These are phyloP conservation scores for Agrochola lychnidis DNA, from an alignment of 2,888 invertebrate genomes.

Conservation along the genomic window DNA sequence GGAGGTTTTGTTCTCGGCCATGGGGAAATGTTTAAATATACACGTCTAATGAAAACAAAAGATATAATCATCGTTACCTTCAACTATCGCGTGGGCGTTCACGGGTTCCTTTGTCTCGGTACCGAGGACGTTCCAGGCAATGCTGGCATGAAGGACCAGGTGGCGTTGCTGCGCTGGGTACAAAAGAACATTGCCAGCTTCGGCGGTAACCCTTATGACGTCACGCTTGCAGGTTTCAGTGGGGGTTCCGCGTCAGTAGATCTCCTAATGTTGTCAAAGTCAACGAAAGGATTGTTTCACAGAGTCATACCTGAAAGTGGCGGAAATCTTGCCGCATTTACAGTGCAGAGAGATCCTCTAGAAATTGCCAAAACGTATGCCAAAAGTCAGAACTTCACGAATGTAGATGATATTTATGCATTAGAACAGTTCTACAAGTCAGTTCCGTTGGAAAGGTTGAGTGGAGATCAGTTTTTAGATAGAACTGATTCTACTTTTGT, in stretches of 20 bases:
- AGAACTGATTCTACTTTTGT: constrained; percentile 34
- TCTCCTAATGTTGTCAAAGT: constrained; percentile 24
- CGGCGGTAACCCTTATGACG: constrained; percentile 77
- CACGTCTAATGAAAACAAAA: constrained; percentile 26
- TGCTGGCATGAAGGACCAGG: constrained; percentile 74
- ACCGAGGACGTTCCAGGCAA: constrained; percentile 73
- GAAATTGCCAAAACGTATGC: constrained; percentile 30
- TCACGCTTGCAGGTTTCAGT: constrained; percentile 56
- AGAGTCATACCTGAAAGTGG: constrained; percentile 38
- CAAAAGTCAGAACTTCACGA: constrained; percentile 16
- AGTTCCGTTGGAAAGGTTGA: constrained; percentile 10
- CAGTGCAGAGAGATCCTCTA: constrained; percentile 38
- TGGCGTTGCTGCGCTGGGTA: constrained; percentile 73
- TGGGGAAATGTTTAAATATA: not conserved
- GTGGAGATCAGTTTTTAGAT: constrained; percentile 33
- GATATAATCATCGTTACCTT: constrained; percentile 58
- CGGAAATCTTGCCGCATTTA: constrained; percentile 35
- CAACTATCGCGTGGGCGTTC: constrained; percentile 73
- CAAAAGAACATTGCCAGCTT: constrained; percentile 75
- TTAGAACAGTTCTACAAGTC: constrained; percentile 71
- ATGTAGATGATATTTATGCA: constrained; percentile 65
- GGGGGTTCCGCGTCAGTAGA: constrained; percentile 37
- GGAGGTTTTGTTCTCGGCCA: constrained; percentile 58
- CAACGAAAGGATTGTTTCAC: constrained; percentile 26
- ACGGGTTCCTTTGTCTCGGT: constrained; percentile 74